Base-by-base conservation (phyloP, 1,140 invertebrate species). In the Zaprionus ghesquierei region DNA sequence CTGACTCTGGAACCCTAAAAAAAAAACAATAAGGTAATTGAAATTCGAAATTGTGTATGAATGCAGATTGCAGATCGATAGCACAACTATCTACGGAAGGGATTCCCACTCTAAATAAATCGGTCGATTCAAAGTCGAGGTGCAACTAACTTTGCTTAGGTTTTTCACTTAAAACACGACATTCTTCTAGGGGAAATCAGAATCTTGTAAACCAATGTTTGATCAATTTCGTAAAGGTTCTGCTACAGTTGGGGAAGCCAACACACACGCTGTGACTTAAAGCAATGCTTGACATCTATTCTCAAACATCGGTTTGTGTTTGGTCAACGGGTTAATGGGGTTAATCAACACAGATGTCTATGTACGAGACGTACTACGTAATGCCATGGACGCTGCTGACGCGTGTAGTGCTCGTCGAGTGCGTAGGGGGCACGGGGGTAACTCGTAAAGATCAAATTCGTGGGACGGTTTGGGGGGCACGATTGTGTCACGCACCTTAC, bases 1-100 rank as follows among this genome's bases (percentile, higher is more conserved):
- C 94, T 94, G 59, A 93, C 93, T 79, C 93, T 93, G 84, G 94
- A 94, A 77, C 94, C 94, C 95, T 95, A 41, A 0, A 65, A 4
- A 9, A 20, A 3, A 18, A 46, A 12, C 41, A 18, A 46, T 20
- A 22, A 22, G 20, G 18, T 20, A 20, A 20, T 44, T 18, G 3
- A 20, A 18, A 15, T 9, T 20, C 31, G 9, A n/a, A 38, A 1
- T 15, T 38, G 31, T 13, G 31, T 12, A 33, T 13, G 35, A 15
- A n/a, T 38, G 35, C 35, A 38, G 13, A 38, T 38, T n/a, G 5
- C 33, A 31, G 8, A 2, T n/a, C n/a, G n/a, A n/a, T n/a, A n/a
- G n/a, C n/a, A n/a, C n/a, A n/a, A n/a, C n/a, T n/a, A n/a, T n/a
- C n/a, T n/a, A n/a, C n/a, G n/a, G n/a, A n/a, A n/a, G n/a, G n/a